Conservation (phyloP, 1,140 invertebrate species). For the Ceratina japonica region DNA sequence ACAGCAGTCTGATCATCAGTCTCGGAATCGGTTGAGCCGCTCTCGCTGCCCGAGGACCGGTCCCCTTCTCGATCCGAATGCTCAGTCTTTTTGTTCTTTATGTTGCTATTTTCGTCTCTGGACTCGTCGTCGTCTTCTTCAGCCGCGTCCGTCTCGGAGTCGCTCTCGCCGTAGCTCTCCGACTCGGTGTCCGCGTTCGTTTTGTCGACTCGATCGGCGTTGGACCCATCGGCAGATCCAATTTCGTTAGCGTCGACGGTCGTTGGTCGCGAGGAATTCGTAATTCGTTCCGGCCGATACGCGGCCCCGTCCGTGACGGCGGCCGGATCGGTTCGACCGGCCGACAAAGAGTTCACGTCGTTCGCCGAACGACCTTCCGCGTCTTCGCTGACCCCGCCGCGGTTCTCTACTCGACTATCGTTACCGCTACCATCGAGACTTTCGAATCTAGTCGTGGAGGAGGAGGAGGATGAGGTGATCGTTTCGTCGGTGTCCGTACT, state of each 20-base stretch:
- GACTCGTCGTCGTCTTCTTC: conserved; percentile 35
- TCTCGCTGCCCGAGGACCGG: not conserved
- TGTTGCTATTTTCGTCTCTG: conserved; percentile 55
- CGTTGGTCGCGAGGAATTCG: not conserved
- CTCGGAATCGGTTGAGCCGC: conserved; percentile 37
- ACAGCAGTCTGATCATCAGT: conserved; percentile 44
- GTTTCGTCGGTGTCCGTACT: conserved; percentile 62
- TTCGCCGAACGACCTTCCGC: conserved; percentile 56
- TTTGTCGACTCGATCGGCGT: conserved; percentile 2
- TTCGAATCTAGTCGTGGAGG: conserved; percentile 49
- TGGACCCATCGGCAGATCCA: conserved; percentile 3
- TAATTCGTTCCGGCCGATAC: not conserved
- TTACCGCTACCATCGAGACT: conserved; percentile 48
- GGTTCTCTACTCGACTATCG: conserved; percentile 46
- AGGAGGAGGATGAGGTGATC: conserved; percentile 58
- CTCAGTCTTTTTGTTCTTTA: conserved; percentile 38
- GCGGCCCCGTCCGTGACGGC: not conserved
- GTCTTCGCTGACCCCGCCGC: conserved; percentile 38
- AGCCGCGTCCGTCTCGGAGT: conserved; percentile 24
- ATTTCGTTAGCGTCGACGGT: not conserved
- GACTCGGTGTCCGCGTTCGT: conserved; percentile 17
- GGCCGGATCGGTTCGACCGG: conserved; percentile 20
- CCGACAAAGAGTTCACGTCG: conserved; percentile 43
- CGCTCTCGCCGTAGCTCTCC: conserved; percentile 23
- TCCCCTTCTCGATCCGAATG: not conserved